phyloP scores from a whole-genome alignment of 2,113 vertebrate species.

The Chiloscyllium plagiosum region DNA sequence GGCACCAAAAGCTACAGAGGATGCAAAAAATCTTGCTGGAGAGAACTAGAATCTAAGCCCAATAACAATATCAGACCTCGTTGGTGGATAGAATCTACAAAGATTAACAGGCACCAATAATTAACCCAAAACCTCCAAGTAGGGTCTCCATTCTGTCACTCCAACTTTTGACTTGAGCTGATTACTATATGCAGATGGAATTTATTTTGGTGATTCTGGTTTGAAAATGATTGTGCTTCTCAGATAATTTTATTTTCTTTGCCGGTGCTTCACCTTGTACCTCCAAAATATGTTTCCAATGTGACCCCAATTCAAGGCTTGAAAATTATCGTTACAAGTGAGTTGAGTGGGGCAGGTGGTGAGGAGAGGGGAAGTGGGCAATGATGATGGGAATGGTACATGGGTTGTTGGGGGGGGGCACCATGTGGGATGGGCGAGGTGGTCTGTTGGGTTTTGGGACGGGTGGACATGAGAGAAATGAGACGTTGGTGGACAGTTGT shows the following conservation, averaged over 20 bases:
- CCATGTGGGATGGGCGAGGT: no score
- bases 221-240: neutral
- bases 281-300: no score
- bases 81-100: neutral
- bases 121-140: neutral
- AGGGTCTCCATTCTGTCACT: neutral
- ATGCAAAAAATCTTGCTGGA: neutral
- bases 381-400: no score
- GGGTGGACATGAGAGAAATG: no score
- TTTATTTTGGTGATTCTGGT: neutral
- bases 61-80: neutral
- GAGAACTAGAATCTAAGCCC: neutral
- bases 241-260: neutral
- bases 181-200: neutral
- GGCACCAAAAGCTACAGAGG: neutral
- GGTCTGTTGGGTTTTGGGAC: no score
- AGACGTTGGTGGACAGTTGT: no score
- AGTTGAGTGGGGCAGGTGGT: no score
- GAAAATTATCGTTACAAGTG: no score
- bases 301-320: no score
- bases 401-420: no score
- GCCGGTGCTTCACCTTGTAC: no score
- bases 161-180: neutral
- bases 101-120: neutral
- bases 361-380: no score